phyloP scores from a whole-genome alignment of 2,797 vertebrate genomes.

The Parambassis ranga region DNA sequence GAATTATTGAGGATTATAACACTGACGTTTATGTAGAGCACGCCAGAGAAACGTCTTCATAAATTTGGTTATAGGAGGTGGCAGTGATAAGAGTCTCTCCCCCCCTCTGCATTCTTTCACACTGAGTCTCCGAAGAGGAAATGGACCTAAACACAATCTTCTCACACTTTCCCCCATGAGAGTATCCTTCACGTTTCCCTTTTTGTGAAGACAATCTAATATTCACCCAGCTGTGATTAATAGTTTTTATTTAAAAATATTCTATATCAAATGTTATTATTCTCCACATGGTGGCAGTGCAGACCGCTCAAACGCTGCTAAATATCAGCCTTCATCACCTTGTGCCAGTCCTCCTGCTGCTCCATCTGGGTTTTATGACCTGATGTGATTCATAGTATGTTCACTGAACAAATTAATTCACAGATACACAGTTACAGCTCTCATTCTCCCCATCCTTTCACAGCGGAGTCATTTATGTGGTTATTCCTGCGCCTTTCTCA shows the following conservation, averaged over 20 bases:
- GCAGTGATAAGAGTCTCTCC: conserved; percentile 53
- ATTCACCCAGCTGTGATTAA: conserved; percentile 1
- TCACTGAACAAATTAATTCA: conserved; percentile 60
- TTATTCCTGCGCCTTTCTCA: conserved; percentile 23
- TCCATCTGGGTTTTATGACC: conserved; percentile 56
- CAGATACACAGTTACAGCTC: conserved; percentile 47
- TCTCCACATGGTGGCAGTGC: conserved; percentile 57
- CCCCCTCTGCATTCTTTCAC: conserved; percentile 46
- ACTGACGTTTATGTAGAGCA: conserved; percentile 30
- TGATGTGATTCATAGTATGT: conserved; percentile 59
- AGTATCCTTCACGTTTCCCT: background rate
- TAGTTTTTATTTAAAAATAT: conserved; percentile 2
- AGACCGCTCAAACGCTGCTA: conserved; percentile 16
- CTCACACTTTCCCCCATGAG: background rate
- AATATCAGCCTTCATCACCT: conserved; percentile 10
- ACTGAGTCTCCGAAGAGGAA: conserved; percentile 26
- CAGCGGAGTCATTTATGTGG: conserved; percentile 3
- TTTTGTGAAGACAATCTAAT: background rate
- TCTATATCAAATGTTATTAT: background rate
- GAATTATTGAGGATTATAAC: conserved; percentile 69
- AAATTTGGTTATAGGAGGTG: conserved; percentile 61
- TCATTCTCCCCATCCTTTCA: conserved; percentile 30
- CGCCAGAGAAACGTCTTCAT: conserved; percentile 63
- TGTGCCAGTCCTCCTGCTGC: conserved; percentile 34
- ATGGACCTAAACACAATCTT: no score